Base-by-base conservation (phyloP, 2,888 invertebrate species). In the Smittia aterrima region DNA sequence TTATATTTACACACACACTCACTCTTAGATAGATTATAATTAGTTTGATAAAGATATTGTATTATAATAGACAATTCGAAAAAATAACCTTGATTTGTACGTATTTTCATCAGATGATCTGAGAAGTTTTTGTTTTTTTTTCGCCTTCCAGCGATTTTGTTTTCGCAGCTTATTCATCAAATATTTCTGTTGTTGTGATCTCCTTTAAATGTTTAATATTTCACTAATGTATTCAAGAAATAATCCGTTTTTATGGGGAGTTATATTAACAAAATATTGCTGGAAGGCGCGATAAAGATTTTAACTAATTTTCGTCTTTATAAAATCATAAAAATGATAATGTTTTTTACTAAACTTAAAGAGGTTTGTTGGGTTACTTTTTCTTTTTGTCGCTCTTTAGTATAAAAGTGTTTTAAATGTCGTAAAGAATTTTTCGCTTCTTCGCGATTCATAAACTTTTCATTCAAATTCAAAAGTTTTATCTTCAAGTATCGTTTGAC, bases 31-130 rank as follows among this genome's bases (percentile, higher is more conserved):
- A 38, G 9, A n/a, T 47, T 24, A 62, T 20, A 16, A n/a, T 47
- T 47, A n/a, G 20, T n/a, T 27, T 66, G 66, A 66, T 66, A 66
- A 66, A 66, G 66, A 66, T 66, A 66, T 66, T 66, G 66, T 68
- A 41, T 47, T 68, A 41, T 66, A 32, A 70, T 70, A 67, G 67
- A 67, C 58, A 53, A 70, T 53, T 70, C 54, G 70, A 72, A 72
- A 72, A 72, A 72, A 72, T 72, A 72, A 72, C 72, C 75, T 75
- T 77, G 72, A 86, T 88, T 88, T 88, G 88, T 88, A 88, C 88
- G 87, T 87, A 85, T 85, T 82, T 86, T 85, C 88, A 88, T 88
- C 88, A 88, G 88, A 88, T 88, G 88, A 87, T 87, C 88, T 88
- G 87, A 83, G 82, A 82, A 81, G 80, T 81, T 81, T 18, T 64